Base-by-base conservation (phyloP, 1,140 invertebrate species). In the Whitmania pigra region DNA sequence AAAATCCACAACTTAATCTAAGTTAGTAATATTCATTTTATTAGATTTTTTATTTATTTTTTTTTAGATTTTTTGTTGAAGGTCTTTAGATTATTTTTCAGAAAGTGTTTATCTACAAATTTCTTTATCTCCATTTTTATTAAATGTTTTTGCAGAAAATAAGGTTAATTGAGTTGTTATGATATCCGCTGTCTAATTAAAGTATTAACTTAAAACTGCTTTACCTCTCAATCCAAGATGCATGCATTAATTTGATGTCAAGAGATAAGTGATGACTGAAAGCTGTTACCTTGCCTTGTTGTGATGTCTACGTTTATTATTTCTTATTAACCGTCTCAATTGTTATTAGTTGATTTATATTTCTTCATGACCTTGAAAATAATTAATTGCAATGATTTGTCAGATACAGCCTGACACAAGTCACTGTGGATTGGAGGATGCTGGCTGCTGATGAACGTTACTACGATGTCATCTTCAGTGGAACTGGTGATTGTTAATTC, bases 391-490 rank as follows among this genome's bases (percentile, higher is more conserved):
- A 29, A n/a, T n/a, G n/a, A n/a, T n/a, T 40, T 17, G 2, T 17
- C 77, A 93, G 90, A 80, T 91, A 91, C 79, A 87, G 91, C 77
- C 93, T 96, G 77, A 94, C 93, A 0, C 88, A 91, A 71, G 91
- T 98, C 43, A 88, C 90, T 0, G 90, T 97, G 53, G 92, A 97
- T 85, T 89, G 92, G 53, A 93, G 96, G 85, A 90, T 97, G 7
- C 87, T 87, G 79, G 89, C 92, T 4, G 86, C 91, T 68, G 89
- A 91, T 80, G 89, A 90, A 11, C 88, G 89, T 76, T 86, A 88
- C 72, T 94, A 93, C 81, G 93, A 97, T 84, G 89, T 97, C 43
- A 86, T 97, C 49, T 96, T 94, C 79, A 88, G 95, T 74, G 93
- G 94, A 77, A 97, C 93, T 77, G 88, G 89, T 88, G 5, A 49